Conservation (phyloP, 2,113 vertebrate genomes). For the Percopsis transmontana region DNA sequence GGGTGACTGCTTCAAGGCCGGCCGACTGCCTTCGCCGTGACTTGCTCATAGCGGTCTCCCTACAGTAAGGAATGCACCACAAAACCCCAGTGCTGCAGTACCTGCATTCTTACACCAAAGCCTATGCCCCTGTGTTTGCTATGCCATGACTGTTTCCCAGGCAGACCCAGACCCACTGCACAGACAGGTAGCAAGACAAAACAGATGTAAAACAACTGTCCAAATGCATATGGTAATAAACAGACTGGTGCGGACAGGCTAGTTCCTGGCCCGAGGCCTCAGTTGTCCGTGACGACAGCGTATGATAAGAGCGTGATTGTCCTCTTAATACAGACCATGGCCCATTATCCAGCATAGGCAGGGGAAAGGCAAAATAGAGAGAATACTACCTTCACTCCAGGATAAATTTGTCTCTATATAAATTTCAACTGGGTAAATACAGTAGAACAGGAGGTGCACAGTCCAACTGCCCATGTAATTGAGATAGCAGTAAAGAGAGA, state of each 20-base stretch:
- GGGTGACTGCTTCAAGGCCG: conserved; percentile 47
- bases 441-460: neutral
- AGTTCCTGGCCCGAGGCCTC: conserved; percentile 23
- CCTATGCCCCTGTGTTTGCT: conserved; percentile 54
- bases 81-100: conserved; percentile 60
- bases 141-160: conserved; percentile 48
- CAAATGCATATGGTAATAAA: conserved; percentile 29
- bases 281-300: conserved; percentile 37
- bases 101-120: conserved; percentile 65
- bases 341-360: conserved; percentile 20
- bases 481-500: conserved; percentile 14
- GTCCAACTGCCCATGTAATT: conserved; percentile 6
- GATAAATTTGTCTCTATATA: neutral
- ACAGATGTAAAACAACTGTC: conserved; percentile 33
- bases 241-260: conserved; percentile 35
- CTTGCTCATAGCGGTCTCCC: conserved; percentile 47
- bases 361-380: conserved; percentile 17
- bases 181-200: conserved; percentile 36
- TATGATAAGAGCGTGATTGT: conserved; percentile 36
- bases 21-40: conserved; percentile 29
- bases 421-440: conserved; percentile 15
- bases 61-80: conserved; percentile 60
- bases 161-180: conserved; percentile 30
- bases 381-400: conserved; percentile 4
- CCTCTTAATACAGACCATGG: conserved; percentile 12